These are phyloP conservation scores for Tenodera sinensis DNA, from an alignment of 2,888 invertebrate species.

Conservation along the genomic window DNA sequence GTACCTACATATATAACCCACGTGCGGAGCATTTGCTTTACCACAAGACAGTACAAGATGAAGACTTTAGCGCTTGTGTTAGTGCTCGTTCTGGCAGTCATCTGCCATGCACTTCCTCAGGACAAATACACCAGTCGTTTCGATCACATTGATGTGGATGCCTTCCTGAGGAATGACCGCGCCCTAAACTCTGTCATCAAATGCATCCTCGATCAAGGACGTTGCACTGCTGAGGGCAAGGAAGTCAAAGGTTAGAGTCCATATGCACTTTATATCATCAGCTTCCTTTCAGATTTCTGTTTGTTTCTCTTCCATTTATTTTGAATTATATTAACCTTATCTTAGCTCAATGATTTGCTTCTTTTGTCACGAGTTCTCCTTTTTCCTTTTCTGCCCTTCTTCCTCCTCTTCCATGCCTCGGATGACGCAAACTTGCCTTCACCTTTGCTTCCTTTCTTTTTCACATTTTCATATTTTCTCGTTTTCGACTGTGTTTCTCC, in stretches of 20 bases:
- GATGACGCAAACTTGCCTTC: no score
- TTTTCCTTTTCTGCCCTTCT: no score
- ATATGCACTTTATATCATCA: neutral
- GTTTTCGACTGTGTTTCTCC: no score
- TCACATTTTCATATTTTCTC: no score
- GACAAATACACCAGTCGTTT: constrained; percentile 35
- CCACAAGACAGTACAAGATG: neutral
- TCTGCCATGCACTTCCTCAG: neutral
- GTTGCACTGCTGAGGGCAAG: constrained; percentile 37
- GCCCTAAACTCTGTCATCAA: constrained; percentile 36
- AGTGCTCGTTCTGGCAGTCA: neutral
- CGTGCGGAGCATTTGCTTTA: neutral
- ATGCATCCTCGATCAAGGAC: constrained; percentile 37
- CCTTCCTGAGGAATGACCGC: constrained; percentile 37
- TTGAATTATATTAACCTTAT: no score
- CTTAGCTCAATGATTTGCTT: no score
- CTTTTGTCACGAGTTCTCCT: no score
- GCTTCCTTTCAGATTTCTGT: neutral
- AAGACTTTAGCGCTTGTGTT: neutral
- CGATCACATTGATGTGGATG: constrained; percentile 37
- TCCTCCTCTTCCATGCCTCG: no score
- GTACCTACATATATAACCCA: neutral
- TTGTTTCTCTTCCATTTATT: neutral
- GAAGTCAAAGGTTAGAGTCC: constrained; percentile 29
- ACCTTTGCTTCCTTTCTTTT: no score